These are phyloP conservation scores for Mayetiola destructor DNA, from an alignment of 2,888 invertebrate species.

Conservation along the genomic window DNA sequence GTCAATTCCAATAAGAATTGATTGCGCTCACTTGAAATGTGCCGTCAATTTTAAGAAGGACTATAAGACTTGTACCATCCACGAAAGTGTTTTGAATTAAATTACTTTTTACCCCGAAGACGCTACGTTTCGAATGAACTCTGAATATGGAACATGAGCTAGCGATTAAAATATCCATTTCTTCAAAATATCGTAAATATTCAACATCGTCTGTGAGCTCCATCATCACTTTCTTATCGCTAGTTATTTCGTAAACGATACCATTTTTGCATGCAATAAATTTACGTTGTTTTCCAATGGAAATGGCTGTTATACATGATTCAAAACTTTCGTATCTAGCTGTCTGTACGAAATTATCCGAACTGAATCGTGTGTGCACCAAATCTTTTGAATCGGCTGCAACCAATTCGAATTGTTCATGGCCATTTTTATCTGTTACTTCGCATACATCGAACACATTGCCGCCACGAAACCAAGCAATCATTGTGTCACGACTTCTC, in stretches of 20 bases:
- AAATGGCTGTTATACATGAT: not conserved
- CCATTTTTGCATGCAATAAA: not conserved
- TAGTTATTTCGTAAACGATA: not conserved
- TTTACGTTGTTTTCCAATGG: not conserved
- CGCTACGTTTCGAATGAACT: not conserved
- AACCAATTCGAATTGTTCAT: slow-evolving; percentile 20
- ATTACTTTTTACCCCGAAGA: not conserved
- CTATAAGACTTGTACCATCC: not conserved
- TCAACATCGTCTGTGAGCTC: not conserved
- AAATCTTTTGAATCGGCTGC: slow-evolving; percentile 29
- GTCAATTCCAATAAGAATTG: too few relatives aligned
- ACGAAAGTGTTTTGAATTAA: not conserved
- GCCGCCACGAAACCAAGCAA: slow-evolving; percentile 26
- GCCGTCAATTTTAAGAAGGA: not conserved
- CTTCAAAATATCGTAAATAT: slow-evolving; percentile 21
- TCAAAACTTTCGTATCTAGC: not conserved
- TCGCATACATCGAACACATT: slow-evolving; percentile 25
- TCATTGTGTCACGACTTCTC: slow-evolving; percentile 25
- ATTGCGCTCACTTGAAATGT: not conserved
- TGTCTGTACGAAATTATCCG: not conserved
- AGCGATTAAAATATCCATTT: slow-evolving; percentile 23
- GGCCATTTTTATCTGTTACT: slow-evolving; percentile 19
- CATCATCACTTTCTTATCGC: not conserved
- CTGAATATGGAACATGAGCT: not conserved
- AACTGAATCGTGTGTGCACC: not conserved